Percentiles rank a stretch among this genome's conserved stretches.
phyloP scores from a whole-genome alignment of 2,113 vertebrate species.

The Cisticola juncidis region DNA sequence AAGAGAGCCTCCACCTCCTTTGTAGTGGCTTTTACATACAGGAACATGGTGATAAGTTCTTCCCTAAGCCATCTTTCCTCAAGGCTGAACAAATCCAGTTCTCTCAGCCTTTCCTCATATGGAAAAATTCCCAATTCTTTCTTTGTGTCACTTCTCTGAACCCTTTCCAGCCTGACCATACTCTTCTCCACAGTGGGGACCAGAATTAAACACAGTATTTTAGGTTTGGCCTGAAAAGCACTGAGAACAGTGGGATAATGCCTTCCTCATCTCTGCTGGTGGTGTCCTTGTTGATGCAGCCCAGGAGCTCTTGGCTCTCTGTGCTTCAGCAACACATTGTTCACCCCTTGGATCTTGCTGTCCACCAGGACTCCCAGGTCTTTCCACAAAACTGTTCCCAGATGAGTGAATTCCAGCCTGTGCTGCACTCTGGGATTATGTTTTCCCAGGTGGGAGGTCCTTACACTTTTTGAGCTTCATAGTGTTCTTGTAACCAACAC shows the following conservation, averaged over 20 bases:
- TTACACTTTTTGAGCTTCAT: not conserved
- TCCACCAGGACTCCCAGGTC: not conserved
- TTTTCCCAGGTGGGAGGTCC: not conserved
- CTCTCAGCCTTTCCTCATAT: not conserved
- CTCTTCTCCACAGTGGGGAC: rapidly evolving
- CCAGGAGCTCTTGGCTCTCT: not conserved
- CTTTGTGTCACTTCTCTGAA: not conserved
- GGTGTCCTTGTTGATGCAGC: not conserved
- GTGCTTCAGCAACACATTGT: not conserved
- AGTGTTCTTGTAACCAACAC: no score
- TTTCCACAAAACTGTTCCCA: not conserved
- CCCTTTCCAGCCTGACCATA: not conserved
- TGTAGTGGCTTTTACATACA: not conserved
- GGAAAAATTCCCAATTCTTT: not conserved
- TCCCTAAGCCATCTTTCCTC: not conserved
- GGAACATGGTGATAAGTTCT: not conserved
- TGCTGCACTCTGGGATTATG: not conserved
- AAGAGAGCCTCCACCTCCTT: not conserved
- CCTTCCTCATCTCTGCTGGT: not conserved
- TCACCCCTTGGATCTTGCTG: not conserved
- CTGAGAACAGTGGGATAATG: not conserved
- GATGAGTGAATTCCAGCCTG: not conserved
- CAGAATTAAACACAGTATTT: not conserved
- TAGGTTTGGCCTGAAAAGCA: not conserved
- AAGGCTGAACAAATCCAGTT: not conserved